A percentile compares a stretch with the other conserved stretches of the same genome.
phyloP scores from a whole-genome alignment of 2,888 invertebrate genomes.

The Myopa testacea region DNA sequence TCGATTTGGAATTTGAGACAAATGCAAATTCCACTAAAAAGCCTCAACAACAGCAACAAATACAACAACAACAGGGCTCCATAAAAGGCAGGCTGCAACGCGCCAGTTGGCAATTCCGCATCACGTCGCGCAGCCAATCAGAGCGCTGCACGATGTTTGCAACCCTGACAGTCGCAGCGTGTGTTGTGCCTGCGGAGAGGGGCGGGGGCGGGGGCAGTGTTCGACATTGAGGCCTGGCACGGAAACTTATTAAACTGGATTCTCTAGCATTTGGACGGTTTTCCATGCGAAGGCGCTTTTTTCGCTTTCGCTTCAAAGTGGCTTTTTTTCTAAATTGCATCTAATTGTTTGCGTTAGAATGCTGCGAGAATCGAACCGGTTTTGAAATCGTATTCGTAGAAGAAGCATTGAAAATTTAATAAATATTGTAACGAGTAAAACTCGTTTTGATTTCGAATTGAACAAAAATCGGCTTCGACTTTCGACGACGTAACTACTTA shows the following conservation, averaged over 20 bases:
- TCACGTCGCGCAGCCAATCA: slow-evolving; percentile 48
- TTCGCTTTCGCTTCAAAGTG: not conserved
- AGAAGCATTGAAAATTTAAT: slow-evolving; percentile 10
- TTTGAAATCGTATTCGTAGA: slow-evolving; percentile 26
- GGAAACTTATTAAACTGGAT: slow-evolving; percentile 42
- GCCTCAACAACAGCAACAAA: slow-evolving; percentile 17
- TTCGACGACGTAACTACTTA: too few species aligned
- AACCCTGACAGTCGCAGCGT: slow-evolving; percentile 23
- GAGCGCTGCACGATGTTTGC: slow-evolving; percentile 37
- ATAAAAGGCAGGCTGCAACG: slow-evolving; percentile 35
- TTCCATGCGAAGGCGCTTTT: slow-evolving; percentile 11
- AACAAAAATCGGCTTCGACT: not conserved
- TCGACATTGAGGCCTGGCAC: not conserved
- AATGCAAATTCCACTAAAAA: slow-evolving; percentile 40
- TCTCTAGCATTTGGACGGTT: slow-evolving; percentile 40
- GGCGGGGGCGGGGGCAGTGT: not conserved
- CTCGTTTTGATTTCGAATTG: too few species aligned
- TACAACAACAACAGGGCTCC: slow-evolving; percentile 16
- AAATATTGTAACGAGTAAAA: not conserved
- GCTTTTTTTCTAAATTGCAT: slow-evolving; percentile 42
- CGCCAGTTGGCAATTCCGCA: slow-evolving; percentile 58
- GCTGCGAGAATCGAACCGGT: slow-evolving; percentile 24
- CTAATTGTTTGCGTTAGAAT: slow-evolving; percentile 44
- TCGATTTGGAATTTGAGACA: slow-evolving; percentile 48
- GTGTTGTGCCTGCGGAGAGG: not conserved